phyloP scores from a whole-genome alignment of 1,140 invertebrate genomes.

The Tetragnatha versicolor region DNA sequence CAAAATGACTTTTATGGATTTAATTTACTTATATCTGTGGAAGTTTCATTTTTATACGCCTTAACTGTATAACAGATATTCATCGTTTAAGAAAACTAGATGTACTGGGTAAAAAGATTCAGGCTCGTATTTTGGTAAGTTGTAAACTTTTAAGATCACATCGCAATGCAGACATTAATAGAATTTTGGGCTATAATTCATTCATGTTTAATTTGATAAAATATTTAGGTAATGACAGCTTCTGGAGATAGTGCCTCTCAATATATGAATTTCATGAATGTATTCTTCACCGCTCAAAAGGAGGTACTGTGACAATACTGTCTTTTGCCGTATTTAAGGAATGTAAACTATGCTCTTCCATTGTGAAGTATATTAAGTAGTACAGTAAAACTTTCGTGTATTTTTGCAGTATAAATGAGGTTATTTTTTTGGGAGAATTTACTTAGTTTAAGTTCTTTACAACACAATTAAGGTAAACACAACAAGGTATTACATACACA shows the following conservation, averaged over 20 bases:
- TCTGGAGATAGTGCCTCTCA: conserved; percentile 90
- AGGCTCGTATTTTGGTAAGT: conserved; percentile 25
- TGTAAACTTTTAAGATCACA: neutral
- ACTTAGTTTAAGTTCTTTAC: no score
- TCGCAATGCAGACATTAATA: neutral
- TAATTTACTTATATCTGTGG: no score
- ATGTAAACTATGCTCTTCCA: no score
- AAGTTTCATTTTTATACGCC: no score
- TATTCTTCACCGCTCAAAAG: conserved; percentile 94
- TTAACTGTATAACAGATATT: conserved; percentile 24
- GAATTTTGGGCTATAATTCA: neutral
- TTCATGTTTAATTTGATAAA: neutral
- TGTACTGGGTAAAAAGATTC: conserved; percentile 29
- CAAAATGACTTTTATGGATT: no score
- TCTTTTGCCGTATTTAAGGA: neutral
- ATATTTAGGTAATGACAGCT: conserved; percentile 82
- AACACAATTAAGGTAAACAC: no score
- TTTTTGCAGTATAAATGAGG: no score
- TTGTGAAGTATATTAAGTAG: no score
- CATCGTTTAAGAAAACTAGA: conserved; percentile 30
- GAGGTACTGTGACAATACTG: conserved; percentile 66
- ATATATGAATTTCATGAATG: conserved; percentile 99
- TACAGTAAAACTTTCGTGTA: no score
- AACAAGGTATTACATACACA: no score
- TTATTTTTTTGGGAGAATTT: no score